Base-by-base conservation (phyloP, 2,797 vertebrate genomes). In the Phoebastria nigripes region DNA sequence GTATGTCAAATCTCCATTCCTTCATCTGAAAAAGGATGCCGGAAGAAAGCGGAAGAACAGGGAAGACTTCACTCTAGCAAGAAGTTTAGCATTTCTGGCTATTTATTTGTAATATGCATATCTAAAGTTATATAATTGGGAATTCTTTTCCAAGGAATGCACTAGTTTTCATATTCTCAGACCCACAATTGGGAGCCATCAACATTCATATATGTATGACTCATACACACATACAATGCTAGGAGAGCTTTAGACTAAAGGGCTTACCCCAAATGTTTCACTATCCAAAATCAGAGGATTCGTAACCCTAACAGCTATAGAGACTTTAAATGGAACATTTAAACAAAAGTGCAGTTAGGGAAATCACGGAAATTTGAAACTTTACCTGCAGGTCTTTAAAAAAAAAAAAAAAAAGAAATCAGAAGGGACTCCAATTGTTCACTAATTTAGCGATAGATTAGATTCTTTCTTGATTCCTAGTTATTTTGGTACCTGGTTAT, bases 91-190 rank as follows among this genome's bases (percentile, higher is more conserved):
- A 56, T 55, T 90, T 89, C 20, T 58, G 31, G 13, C 35, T 66
- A 3, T 25, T 54, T 39, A 41, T 47, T 69, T 67, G n/a, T 15
- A 78, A 58, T 15, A 29, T 0, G 0, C 6, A 4, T 26, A 70
- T 65, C 37, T 86, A 9, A 58, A 87, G 31, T n/a, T 90, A 24
- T 42, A 49, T 46, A 58, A 76, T 3, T 6, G 6, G 37, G 17
- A 58, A 66, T 51, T 71, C 5, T 86, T 92, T 82, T 73, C 39
- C 58, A 69, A 72, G 39, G 39, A 52, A 28, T 29, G 17, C 12
- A 21, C 56, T n/a, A 28, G 9, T 47, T 87, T 74, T 69, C 17
- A 10, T 76, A 56, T 56, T 71, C 18, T 63, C 33, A 58, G 39
- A 33, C 28, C 4, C 74, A 69, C 41, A 44, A 2, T 1, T 78